These are phyloP conservation scores for Ophioderma brevispina DNA, from an alignment of 35 echinoderm and acorn worm genomes.

Conservation along the genomic window DNA sequence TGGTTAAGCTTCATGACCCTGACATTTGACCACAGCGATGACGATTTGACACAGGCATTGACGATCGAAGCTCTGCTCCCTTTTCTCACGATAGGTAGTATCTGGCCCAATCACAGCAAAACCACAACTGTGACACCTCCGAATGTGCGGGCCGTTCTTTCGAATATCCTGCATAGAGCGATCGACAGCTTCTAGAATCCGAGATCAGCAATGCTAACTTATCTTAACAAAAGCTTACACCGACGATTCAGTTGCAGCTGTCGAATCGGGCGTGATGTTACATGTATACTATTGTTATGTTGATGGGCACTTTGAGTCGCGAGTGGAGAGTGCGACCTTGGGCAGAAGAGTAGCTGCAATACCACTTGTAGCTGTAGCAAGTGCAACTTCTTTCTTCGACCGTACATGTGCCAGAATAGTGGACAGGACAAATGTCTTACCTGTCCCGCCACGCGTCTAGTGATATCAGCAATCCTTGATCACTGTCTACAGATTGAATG, in stretches of 20 bases:
- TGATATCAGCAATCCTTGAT: background rate
- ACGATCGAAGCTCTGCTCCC: slow-evolving; percentile 10
- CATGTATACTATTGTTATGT: slow-evolving; percentile 18
- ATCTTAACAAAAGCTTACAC: background rate
- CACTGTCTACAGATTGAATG: background rate
- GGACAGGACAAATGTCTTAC: slow-evolving; percentile 25
- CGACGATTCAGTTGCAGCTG: background rate
- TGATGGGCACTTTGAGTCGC: slow-evolving; percentile 19
- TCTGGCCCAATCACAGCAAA: slow-evolving; percentile 2
- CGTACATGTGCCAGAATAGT: slow-evolving; percentile 22
- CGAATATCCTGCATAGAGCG: slow-evolving; percentile 18
- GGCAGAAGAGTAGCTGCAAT: slow-evolving; percentile 34
- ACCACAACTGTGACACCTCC: slow-evolving; percentile 10
- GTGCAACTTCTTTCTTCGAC: background rate
- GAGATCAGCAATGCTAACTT: slow-evolving; percentile 21
- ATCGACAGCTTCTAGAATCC: slow-evolving; percentile 28
- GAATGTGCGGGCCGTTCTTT: slow-evolving; percentile 6
- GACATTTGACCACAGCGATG: background rate
- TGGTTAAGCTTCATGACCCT: background rate
- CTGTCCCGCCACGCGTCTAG: slow-evolving; percentile 34
- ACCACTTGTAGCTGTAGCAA: slow-evolving; percentile 25
- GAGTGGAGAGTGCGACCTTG: slow-evolving; percentile 22
- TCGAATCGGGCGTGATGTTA: background rate
- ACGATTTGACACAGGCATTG: background rate
- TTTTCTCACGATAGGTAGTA: slow-evolving; percentile 26